These are phyloP conservation scores for Chymomyza procnemis DNA, from an alignment of 2,888 invertebrate species.

Conservation along the genomic window DNA sequence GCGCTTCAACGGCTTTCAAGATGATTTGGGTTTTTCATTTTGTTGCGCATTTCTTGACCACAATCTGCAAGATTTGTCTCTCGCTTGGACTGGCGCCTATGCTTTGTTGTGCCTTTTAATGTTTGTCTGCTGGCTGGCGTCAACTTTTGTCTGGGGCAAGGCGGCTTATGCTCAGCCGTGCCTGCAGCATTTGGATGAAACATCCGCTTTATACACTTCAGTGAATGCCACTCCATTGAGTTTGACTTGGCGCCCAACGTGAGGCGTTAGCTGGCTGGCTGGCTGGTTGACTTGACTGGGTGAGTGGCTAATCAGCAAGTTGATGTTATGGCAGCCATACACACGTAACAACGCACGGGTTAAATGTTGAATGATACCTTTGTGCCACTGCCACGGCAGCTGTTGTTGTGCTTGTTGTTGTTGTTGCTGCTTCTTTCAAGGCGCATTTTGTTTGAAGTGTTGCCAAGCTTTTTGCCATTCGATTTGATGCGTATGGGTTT, in stretches of 20 bases:
- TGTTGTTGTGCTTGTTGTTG: background rate
- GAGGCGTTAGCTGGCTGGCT: background rate
- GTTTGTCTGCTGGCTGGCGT: conserved; percentile 28
- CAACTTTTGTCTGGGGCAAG: conserved; percentile 36
- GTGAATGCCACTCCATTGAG: conserved; percentile 19
- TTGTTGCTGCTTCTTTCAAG: background rate
- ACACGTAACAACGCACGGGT: conserved; percentile 15
- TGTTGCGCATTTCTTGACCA: conserved; percentile 59
- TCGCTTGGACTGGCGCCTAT: conserved; percentile 23
- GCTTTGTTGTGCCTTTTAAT: conserved; percentile 25
- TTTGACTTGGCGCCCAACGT: conserved; percentile 15
- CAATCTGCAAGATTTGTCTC: conserved; percentile 55
- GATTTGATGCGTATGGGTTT: conserved; percentile 37
- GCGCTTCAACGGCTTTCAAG: conserved; percentile 31
- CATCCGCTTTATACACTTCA: conserved; percentile 21
- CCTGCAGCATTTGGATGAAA: conserved; percentile 2
- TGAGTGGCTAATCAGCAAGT: conserved; percentile 45
- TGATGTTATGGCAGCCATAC: background rate
- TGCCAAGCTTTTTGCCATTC: conserved; percentile 44
- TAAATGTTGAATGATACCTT: conserved; percentile 31
- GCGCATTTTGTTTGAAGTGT: conserved; percentile 42
- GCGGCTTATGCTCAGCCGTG: conserved; percentile 31
- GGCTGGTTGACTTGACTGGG: conserved; percentile 24
- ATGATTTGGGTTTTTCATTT: conserved; percentile 49
- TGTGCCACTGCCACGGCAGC: background rate